Conservation (phyloP, 2,113 vertebrate genomes). For the Danio rerio region DNA sequence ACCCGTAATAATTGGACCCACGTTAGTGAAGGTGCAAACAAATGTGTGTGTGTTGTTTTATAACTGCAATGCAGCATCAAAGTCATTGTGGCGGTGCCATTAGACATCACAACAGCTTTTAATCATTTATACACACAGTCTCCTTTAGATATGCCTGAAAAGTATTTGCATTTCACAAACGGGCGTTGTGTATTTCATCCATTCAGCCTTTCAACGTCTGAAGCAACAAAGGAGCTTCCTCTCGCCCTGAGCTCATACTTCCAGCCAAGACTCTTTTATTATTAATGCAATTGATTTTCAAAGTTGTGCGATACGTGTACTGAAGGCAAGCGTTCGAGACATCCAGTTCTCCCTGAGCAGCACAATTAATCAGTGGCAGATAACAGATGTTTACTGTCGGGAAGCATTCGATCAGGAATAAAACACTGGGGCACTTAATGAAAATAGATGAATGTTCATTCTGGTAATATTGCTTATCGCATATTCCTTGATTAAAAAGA, state of each 20-base stretch:
- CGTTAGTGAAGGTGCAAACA: neutral
- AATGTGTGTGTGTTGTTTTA: neutral
- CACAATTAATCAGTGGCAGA: neutral
- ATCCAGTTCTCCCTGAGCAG: neutral
- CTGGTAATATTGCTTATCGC: neutral
- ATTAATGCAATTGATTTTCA: constrained; percentile 46
- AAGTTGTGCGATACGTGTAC: neutral
- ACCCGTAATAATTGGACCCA: neutral
- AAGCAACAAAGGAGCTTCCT: constrained; percentile 7
- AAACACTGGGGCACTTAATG: neutral
- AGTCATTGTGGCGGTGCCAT: neutral
- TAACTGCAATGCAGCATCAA: neutral
- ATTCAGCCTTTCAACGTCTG: neutral
- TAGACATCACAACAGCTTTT: constrained; percentile 16
- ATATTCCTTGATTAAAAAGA: neutral
- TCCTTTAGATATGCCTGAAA: neutral
- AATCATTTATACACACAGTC: neutral
- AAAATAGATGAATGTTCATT: neutral
- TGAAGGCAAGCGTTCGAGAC: neutral
- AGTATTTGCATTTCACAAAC: constrained; percentile 21
- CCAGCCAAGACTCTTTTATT: constrained; percentile 20
- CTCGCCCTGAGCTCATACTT: neutral
- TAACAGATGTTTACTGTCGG: neutral
- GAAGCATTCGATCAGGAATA: neutral
- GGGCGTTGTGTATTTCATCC: neutral